These are phyloP conservation scores for Helicoverpa zea DNA, from an alignment of 1,140 invertebrate species.

Conservation along the genomic window DNA sequence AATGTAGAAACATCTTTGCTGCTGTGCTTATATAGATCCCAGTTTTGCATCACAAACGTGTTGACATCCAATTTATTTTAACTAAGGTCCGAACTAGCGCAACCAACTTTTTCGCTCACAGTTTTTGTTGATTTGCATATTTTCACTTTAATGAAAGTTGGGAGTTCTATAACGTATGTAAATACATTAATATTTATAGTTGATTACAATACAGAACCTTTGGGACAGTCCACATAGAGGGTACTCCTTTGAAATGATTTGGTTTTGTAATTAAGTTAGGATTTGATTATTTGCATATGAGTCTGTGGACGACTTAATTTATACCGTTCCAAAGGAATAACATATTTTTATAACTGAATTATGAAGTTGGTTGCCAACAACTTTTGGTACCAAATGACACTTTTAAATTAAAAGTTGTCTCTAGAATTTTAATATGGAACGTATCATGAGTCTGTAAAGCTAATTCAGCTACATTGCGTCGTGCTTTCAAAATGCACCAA, in stretches of 20 bases:
- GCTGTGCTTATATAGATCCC: slow-evolving; percentile 50
- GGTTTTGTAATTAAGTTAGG: slow-evolving; percentile 54
- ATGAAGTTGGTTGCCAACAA: not conserved
- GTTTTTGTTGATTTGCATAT: slow-evolving; percentile 75
- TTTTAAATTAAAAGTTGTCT: not conserved
- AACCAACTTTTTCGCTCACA: slow-evolving; percentile 61
- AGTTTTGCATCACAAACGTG: slow-evolving; percentile 81
- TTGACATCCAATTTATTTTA: slow-evolving; percentile 63
- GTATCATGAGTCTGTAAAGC: no score
- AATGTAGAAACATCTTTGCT: slow-evolving; percentile 44
- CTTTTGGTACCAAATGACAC: not conserved
- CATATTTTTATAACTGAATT: slow-evolving; percentile 9
- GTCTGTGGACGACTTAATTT: slow-evolving; percentile 13
- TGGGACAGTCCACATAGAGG: slow-evolving; percentile 61
- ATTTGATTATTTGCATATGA: slow-evolving; percentile 55
- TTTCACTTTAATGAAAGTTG: slow-evolving; percentile 68
- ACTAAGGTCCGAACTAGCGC: slow-evolving; percentile 66
- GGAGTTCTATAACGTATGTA: slow-evolving; percentile 57
- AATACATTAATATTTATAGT: slow-evolving; percentile 77
- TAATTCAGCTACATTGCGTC: not conserved
- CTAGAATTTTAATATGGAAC: no score
- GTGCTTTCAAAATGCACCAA: not conserved
- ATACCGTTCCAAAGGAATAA: slow-evolving; percentile 24
- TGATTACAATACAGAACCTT: slow-evolving; percentile 69
- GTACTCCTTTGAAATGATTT: slow-evolving; percentile 50